These are phyloP conservation scores for Drosophila prostipennis DNA, from an alignment of 2,888 invertebrate species.

Conservation along the genomic window DNA sequence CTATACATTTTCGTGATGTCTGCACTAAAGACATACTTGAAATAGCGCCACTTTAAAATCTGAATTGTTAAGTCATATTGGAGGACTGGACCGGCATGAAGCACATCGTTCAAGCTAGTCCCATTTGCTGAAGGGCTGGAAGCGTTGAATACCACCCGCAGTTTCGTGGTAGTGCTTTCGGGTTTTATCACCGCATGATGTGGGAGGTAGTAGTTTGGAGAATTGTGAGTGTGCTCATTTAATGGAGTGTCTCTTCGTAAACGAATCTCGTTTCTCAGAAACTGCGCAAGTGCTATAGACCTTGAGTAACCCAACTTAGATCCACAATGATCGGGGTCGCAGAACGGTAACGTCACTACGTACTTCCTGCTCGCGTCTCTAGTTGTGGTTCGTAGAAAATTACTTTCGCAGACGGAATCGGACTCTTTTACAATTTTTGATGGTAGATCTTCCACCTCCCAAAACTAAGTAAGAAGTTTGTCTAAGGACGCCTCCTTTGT, in stretches of 20 bases:
- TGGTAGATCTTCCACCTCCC: too few species aligned
- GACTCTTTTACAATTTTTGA: too few species aligned
- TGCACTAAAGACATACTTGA: not conserved
- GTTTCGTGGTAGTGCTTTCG: not conserved
- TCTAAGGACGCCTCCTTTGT: too few species aligned
- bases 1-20: not conserved
- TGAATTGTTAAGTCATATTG: not conserved
- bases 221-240: not conserved
- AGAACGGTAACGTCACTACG: not conserved
- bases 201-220: conserved; percentile 5
- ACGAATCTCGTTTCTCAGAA: too few species aligned
- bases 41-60: conserved; percentile 1
- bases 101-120: not conserved
- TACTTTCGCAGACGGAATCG: too few species aligned
- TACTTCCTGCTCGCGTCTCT: not conserved
- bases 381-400: conserved; percentile 1
- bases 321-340: not conserved
- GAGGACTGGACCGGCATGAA: not conserved
- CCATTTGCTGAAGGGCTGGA: not conserved
- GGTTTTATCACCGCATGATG: too few species aligned
- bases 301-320: conserved; percentile 5
- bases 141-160: not conserved
- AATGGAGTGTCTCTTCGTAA: too few species aligned
- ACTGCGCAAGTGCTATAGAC: too few species aligned
- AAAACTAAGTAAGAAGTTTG: too few species aligned